Evolutionary conservation across 92 coral and sea anemone species (phyloP).

Genomic region (Zoanthus sociatus): DNA sequence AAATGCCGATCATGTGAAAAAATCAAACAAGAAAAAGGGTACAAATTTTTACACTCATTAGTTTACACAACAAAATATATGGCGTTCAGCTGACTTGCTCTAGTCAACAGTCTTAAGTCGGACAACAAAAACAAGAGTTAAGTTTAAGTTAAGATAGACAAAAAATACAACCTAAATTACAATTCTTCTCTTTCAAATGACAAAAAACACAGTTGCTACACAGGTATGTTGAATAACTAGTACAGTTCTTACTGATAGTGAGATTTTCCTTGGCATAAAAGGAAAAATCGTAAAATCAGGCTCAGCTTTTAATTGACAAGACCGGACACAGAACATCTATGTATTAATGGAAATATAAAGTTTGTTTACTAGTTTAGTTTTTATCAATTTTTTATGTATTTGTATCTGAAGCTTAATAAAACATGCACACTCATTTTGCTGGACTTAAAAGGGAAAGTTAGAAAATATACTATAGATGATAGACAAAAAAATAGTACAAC

Average conservation of each 20-base stretch:
- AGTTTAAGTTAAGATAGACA: not conserved
- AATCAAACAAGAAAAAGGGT: too few relatives aligned
- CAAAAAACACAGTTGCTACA: not conserved
- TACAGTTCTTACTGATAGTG: not conserved
- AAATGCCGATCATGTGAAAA: too few relatives aligned
- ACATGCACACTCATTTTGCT: not conserved
- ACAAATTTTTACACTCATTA: too few relatives aligned
- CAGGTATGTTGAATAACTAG: not conserved
- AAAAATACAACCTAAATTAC: too few relatives aligned
- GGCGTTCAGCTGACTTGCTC: too few relatives aligned
- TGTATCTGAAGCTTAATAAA: not conserved
- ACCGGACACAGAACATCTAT: not conserved
- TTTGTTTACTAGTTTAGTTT: not conserved
- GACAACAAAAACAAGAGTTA: too few relatives aligned
- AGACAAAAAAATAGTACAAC: not conserved
- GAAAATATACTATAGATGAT: not conserved
- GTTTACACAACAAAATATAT: too few relatives aligned
- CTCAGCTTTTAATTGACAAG: not conserved
- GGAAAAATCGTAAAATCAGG: not conserved
- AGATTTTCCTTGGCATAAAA: not conserved
- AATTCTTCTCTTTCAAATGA: not conserved
- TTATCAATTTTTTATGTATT: not conserved
- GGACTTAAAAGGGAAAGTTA: not conserved
- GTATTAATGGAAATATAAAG: not conserved
- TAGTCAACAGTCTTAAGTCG: too few relatives aligned